Evolutionary conservation across 2,888 invertebrate genomes (phyloP), one percentile per base, ranked within the genome.

Genomic region (Dioctria linearis): DNA sequence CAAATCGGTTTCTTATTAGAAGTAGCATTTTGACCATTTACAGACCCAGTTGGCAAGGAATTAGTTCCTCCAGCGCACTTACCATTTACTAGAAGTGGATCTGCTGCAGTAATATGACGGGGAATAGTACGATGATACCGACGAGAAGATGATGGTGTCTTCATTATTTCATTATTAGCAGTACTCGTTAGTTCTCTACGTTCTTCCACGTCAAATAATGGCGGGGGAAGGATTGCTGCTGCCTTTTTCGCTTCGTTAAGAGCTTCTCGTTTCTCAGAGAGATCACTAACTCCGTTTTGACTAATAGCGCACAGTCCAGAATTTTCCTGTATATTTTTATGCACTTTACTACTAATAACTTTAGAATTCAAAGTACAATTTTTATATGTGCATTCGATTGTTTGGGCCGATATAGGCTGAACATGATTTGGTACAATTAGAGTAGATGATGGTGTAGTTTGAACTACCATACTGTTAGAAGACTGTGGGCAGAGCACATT

Each of bases 61-160:
- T 63, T 76, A 13, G 37, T 63, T 37, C 63, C 63, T 4, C 63
- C 76, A 13, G 63, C 3, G 37, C 3, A 46, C 46, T 76, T 76
- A 61, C 61, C 63, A 11, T 76, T 76, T 13, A 76, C 63, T 39
- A 76, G 81, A 57, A 84, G 69, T 0, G 89, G 88, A 85, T 88
- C 89, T 4, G 87, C 87, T 0, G 86, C 85, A 3, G 89, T 87
- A 83, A 89, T 89, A 81, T 89, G 89, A 51, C 89, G 86, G 4
- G 89, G 89, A 82, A 89, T 89, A 11, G 89, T 89, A 65, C 89
- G 88, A 86, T 89, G 89, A 84, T 88, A 88, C 78, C 89, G 87
- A 25, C 89, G 86, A 3, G 88, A 86, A 5, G 88, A 86, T 3
- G 88, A 87, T 3, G 88, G 87, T 4, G 88, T 88, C 83, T 88